Conservation (phyloP, 2,888 invertebrate species). For the Cheilosia impressa region DNA sequence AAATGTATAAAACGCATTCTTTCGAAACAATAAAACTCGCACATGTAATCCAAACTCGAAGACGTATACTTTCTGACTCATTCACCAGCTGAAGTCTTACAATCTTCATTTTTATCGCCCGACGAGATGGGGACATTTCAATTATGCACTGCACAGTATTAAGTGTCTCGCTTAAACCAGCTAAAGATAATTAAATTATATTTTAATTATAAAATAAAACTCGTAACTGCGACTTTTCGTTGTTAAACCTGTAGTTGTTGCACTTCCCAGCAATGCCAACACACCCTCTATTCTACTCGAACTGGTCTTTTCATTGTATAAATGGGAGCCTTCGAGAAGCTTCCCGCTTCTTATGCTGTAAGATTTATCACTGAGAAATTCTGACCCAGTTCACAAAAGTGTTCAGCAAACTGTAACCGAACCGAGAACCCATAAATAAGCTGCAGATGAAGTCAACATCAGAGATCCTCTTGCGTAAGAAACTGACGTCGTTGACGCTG, state of each 20-base stretch:
- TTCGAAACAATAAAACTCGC: neutral
- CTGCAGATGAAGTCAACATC: conserved; percentile 26
- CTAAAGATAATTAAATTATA: conserved; percentile 41
- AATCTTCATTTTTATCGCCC: neutral
- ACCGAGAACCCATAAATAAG: conserved; percentile 59
- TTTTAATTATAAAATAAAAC: conserved; percentile 14
- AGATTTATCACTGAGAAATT: conserved; percentile 54
- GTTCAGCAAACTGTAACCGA: conserved; percentile 69
- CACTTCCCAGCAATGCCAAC: conserved; percentile 26
- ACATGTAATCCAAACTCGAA: neutral
- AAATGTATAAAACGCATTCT: neutral
- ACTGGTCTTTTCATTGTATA: conserved; percentile 25
- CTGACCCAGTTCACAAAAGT: conserved; percentile 69
- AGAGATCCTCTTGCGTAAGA: conserved; percentile 58
- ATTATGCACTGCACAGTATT: conserved; percentile 6
- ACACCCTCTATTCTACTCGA: conserved; percentile 34
- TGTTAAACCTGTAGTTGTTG: neutral
- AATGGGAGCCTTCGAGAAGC: conserved; percentile 1
- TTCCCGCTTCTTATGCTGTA: conserved; percentile 24
- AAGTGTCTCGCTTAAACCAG: conserved; percentile 36
- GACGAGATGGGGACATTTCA: neutral
- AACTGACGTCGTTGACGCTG: neutral
- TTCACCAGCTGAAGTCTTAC: conserved; percentile 4
- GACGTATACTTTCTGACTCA: conserved; percentile 19
- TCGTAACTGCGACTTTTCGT: conserved; percentile 6